These are phyloP conservation scores for Apogon hyalosoma DNA, from an alignment of 2,797 vertebrate genomes.

Conservation along the genomic window DNA sequence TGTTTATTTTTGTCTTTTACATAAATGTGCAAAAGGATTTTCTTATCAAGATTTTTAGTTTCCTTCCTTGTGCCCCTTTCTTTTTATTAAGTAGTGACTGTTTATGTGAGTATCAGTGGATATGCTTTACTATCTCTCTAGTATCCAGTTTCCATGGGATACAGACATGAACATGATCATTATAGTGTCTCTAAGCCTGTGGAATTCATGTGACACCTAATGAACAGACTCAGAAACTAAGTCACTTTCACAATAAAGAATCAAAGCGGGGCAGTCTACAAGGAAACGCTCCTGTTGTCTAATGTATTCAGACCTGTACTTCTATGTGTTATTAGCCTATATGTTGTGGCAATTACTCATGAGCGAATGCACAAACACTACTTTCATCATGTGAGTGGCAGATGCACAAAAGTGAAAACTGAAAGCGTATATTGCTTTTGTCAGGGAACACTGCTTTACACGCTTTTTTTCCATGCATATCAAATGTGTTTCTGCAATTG, in stretches of 20 bases:
- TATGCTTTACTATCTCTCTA: slow-evolving; percentile 18
- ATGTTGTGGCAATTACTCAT: slow-evolving; percentile 36
- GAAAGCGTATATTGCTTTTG: slow-evolving; percentile 63
- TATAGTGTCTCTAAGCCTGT: slow-evolving; percentile 59
- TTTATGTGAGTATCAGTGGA: slow-evolving; percentile 19
- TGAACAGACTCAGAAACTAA: slow-evolving; percentile 41
- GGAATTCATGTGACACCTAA: slow-evolving; percentile 60
- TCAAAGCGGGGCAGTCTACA: slow-evolving; percentile 7
- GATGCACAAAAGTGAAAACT: slow-evolving; percentile 53
- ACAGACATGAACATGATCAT: slow-evolving; percentile 55
- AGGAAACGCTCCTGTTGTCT: slow-evolving; percentile 22
- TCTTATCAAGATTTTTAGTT: slow-evolving; percentile 12
- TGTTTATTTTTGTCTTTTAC: slow-evolving; percentile 48
- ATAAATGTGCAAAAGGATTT: slow-evolving; percentile 22
- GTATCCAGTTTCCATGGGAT: slow-evolving; percentile 53
- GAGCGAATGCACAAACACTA: slow-evolving; percentile 8
- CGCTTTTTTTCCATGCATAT: slow-evolving; percentile 67
- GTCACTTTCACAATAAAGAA: slow-evolving; percentile 35
- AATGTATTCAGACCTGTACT: slow-evolving; percentile 1
- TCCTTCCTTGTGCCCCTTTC: neutral
- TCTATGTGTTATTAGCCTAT: slow-evolving; percentile 24
- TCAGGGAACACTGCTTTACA: slow-evolving; percentile 60
- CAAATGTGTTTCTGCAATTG: slow-evolving; percentile 75
- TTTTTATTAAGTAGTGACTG: slow-evolving; percentile 25
- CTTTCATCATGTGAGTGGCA: slow-evolving; percentile 54